Percentiles rank a stretch among this genome's conserved stretches.
Evolutionary conservation across 2,113 vertebrate species (phyloP).

Genomic region (Lepidothrix coronata): DNA sequence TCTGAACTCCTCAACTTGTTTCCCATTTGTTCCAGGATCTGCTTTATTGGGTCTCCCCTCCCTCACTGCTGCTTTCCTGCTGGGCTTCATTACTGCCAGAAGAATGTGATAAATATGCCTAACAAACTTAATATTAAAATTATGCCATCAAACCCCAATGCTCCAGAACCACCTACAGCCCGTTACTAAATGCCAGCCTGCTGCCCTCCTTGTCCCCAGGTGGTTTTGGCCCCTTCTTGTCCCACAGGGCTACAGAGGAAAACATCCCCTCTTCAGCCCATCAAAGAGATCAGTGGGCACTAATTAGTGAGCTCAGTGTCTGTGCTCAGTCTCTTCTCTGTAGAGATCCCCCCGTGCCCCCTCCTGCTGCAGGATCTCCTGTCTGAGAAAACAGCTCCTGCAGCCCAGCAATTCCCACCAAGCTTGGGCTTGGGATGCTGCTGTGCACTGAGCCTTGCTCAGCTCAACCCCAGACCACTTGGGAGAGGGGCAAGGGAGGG

Average conservation of each 20-base stretch:
- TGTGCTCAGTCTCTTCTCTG: not conserved
- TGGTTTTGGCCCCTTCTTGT: not conserved
- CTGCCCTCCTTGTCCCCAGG: not conserved
- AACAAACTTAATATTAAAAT: not conserved
- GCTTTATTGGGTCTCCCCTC: not conserved
- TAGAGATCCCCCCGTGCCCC: accelerated
- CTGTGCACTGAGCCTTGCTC: not conserved
- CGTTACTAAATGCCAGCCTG: not conserved
- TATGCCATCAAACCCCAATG: not conserved
- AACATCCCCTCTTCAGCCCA: not conserved
- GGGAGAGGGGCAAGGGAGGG: not conserved
- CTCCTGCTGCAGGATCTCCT: not conserved
- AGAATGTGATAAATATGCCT: not conserved
- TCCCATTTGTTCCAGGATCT: not conserved
- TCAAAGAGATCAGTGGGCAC: not conserved
- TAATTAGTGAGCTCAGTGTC: not conserved
- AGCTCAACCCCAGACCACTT: not conserved
- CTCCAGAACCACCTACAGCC: not conserved
- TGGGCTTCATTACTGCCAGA: not conserved
- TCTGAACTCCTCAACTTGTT: not conserved
- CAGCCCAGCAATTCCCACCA: not conserved
- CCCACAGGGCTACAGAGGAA: not conserved
- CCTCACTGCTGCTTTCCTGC: not conserved
- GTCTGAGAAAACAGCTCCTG: no score
- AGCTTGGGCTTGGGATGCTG: not conserved